Base-by-base conservation (phyloP, 2,888 invertebrate species). In the Chaitophorus viminalis region DNA sequence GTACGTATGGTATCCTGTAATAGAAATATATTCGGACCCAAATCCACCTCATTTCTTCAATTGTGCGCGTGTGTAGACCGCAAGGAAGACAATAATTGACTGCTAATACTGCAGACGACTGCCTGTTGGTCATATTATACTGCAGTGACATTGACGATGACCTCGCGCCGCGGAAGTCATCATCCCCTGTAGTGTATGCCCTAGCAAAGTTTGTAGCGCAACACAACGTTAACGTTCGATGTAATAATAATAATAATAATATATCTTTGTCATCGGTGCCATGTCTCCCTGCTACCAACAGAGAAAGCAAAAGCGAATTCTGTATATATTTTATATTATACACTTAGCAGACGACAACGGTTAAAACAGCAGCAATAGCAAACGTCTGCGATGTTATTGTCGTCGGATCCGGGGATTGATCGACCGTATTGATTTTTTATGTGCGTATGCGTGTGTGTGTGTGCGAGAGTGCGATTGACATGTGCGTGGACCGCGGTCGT, bases 401-500 rank as follows among this genome's bases (percentile, higher is more conserved):
- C 39, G n/a, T 68, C 79, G 68, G 2, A 9, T n/a, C n/a, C 52
- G 72, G 39, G 46, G 70, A 82, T 82, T 31, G 54, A 74, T 54
- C 72, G 33, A 17, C 25, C 72, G 72, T 31, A 72, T 72, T 25
- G 82, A 82, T 72, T 70, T 31, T 82, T 29, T 39, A 65, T n/a
- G 65, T 39, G 25, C 25, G 14, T 54, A 18, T 54, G 18, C 11
- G 39, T 39, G 39, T 39, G 39, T 8, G 39, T 39, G 36, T 46
- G 1, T 60, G 25, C 25, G 60, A 33, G 29, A 36, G 21, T 31
- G 31, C 33, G 52, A 77, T 54, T 54, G 77, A 77, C 52, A 31
- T 25, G 46, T n/a, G 36, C 72, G 74, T 74, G 82, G 74, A 82
- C 82, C 82, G 36, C 82, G 54, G 74, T 60, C 74, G 82, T 6